Evolutionary conservation across 2,797 vertebrate species (phyloP).

Genomic region (Darevskia nairensis): DNA sequence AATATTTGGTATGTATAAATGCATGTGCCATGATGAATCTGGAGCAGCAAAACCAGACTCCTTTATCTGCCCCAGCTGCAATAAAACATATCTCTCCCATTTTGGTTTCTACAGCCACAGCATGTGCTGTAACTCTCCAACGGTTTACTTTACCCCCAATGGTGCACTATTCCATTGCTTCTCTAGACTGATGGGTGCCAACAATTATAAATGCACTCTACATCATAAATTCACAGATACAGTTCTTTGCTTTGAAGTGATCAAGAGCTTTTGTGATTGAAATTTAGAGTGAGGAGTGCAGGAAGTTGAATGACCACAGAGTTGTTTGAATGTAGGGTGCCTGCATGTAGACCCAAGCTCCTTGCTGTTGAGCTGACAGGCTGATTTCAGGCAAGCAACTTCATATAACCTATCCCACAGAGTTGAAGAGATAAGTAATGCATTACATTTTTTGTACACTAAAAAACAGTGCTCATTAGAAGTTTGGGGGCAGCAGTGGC

Average conservation of each 20-base stretch:
- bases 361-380: neutral
- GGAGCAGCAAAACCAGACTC: too few species aligned
- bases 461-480: too few species aligned
- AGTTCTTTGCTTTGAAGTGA: neutral
- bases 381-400: neutral
- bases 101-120: too few species aligned
- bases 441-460: neutral
- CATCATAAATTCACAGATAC: neutral
- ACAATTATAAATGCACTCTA: neutral
- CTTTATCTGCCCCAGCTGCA: neutral
- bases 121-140: too few species aligned
- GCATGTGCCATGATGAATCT: neutral
- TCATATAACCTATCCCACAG: neutral
- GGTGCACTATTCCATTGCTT: too few species aligned
- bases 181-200: too few species aligned
- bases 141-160: too few species aligned
- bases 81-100: too few species aligned
- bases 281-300: neutral
- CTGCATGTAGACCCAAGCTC: neutral
- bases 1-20: neutral
- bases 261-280: neutral
- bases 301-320: too few species aligned
- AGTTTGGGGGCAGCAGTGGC: too few species aligned
- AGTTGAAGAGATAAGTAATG: neutral
- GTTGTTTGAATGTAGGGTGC: neutral